phyloP scores from a whole-genome alignment of 1,140 invertebrate species.

The Bombus ignitus region DNA sequence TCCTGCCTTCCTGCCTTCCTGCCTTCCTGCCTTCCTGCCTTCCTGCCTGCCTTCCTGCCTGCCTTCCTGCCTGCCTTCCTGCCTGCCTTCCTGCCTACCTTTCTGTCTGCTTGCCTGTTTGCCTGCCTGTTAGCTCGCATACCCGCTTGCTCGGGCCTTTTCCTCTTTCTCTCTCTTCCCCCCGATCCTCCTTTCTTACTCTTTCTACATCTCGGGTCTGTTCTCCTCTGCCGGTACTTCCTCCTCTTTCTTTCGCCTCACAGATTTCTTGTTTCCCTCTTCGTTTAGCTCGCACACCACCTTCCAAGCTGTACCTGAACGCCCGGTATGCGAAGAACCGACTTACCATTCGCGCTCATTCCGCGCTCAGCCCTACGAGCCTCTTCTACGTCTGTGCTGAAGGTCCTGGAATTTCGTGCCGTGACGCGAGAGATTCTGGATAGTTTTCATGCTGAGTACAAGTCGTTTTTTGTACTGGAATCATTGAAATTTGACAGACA shows the following conservation, averaged over 20 bases:
- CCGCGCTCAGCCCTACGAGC: constrained; percentile 57
- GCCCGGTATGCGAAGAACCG: constrained; percentile 72
- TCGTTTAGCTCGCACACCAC: constrained; percentile 18
- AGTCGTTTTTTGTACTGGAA: not conserved
- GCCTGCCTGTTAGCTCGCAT: not conserved
- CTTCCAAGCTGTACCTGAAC: constrained; percentile 67
- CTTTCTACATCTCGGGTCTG: not conserved
- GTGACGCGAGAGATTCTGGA: constrained; percentile 45
- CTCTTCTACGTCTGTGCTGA: constrained; percentile 59
- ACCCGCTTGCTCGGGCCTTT: not conserved
- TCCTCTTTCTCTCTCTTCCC: not conserved
- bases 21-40: no score
- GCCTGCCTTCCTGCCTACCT: constrained; percentile 18
- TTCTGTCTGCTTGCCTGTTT: not conserved
- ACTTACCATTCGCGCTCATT: constrained; percentile 73
- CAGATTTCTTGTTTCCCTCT: constrained; percentile 21
- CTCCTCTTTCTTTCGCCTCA: not conserved
- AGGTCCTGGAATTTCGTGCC: constrained; percentile 65
- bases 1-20: fast-evolving
- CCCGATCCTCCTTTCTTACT: not conserved
- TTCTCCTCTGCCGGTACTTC: not conserved
- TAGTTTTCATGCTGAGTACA: not conserved
- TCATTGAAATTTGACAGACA: not conserved
- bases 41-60: no score
- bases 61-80: not conserved